Evolutionary conservation across 2,797 vertebrate genomes (phyloP).

Genomic region (Pseudocheirus occidentalis): DNA sequence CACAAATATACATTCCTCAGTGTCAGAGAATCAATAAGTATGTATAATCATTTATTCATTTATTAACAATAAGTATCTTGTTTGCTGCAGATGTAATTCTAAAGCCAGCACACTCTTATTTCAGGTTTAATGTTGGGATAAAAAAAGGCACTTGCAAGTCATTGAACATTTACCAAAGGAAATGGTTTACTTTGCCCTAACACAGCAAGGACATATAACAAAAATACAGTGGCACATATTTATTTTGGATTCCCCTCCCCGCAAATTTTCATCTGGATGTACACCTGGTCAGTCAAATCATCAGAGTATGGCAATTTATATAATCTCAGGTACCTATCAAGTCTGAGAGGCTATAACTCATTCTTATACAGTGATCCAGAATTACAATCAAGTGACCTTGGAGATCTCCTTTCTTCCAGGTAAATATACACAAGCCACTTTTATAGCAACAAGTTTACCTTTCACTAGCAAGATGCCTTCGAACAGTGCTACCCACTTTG

Average conservation of each 20-base stretch:
- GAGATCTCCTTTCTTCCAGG: neutral
- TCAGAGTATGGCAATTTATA: neutral
- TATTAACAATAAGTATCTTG: neutral
- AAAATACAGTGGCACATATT: neutral
- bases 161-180: neutral
- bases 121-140: neutral
- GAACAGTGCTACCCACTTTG: neutral
- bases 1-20: neutral
- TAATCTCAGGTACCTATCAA: neutral
- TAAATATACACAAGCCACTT: neutral
- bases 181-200: neutral
- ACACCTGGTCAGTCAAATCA: neutral
- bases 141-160: neutral
- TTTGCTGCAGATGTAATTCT: neutral
- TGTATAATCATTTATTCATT: neutral
- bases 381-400: neutral
- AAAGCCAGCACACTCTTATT: neutral
- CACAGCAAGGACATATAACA: neutral
- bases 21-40: neutral
- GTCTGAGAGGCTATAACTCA: neutral
- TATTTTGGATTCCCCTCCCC: neutral
- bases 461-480: neutral
- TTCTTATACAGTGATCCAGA: neutral
- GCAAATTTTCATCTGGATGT: neutral
- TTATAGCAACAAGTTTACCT: neutral